Evolutionary conservation across 2,888 invertebrate species (phyloP), one percentile per base, ranked within the genome.

Genomic region (Euclidia mi): DNA sequence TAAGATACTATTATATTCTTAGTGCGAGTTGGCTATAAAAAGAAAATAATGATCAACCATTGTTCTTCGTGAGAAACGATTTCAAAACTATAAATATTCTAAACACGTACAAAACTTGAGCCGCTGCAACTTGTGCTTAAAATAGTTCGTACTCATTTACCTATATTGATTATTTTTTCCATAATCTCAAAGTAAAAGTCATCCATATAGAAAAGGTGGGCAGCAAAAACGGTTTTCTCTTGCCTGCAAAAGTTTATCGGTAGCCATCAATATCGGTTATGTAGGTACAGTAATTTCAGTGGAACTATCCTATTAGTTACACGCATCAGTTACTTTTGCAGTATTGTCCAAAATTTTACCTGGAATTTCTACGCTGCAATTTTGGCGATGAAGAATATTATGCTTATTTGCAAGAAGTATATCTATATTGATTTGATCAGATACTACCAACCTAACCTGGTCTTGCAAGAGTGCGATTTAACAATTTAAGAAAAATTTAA

Each of bases 101-200:
- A n/a, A n/a, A n/a, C n/a, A n/a, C n/a, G n/a, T n/a, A n/a, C n/a
- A n/a, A n/a, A n/a, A n/a, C n/a, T n/a, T n/a, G n/a, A n/a, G n/a
- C n/a, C n/a, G n/a, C n/a, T n/a, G n/a, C n/a, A n/a, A n/a, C n/a
- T n/a, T n/a, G n/a, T n/a, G n/a, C n/a, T 66, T 70, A 65, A 69
- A 25, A 25, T 25, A 25, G 7, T 7, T 4, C 6, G 20, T 25
- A 25, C 2, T 7, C n/a, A n/a, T n/a, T n/a, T 1, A 44, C 11
- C 38, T 50, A 43, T 44, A 65, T 56, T 50, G 47, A 70, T 61
- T 20, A n/a, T 15, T 0, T 6, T 10, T 38, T 20, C 28, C 25
- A 1, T 6, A 17, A 37, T 15, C 12, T 7, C 14, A 2, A 15
- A 15, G 11, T 32, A 12, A 28, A 28, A 28, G 10, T 9, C 9